Evolutionary conservation across 35 echinoderm and acorn worm genomes (phyloP).

Genomic region (Acanthaster planci): DNA sequence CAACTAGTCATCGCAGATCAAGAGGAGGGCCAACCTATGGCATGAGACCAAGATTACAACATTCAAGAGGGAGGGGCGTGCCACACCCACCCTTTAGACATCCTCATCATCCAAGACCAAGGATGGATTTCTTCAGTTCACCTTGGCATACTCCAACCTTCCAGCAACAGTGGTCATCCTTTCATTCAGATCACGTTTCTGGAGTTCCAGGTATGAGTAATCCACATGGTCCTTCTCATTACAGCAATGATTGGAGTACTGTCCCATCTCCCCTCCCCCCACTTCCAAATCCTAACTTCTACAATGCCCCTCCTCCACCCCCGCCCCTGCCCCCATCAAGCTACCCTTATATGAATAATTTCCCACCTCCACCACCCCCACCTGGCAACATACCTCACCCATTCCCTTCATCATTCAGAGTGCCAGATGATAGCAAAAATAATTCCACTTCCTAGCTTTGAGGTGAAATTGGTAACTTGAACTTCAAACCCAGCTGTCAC

Average conservation of each 20-base stretch:
- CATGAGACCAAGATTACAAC: too few species aligned
- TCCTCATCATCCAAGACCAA: conserved; percentile 6
- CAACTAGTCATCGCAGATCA: not conserved
- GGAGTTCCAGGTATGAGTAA: not conserved
- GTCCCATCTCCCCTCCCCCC: not conserved
- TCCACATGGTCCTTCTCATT: not conserved
- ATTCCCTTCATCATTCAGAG: too few species aligned
- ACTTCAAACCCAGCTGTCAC: too few species aligned
- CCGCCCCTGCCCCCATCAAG: conserved; percentile 31
- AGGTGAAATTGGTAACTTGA: too few species aligned
- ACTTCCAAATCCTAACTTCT: not conserved
- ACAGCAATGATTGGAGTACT: not conserved
- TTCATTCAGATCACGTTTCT: not conserved
- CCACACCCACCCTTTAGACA: conserved; percentile 9
- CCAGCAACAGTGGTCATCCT: not conserved
- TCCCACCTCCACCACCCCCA: too few species aligned
- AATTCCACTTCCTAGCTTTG: not conserved
- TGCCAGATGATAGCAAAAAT: not conserved
- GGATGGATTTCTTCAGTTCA: not conserved
- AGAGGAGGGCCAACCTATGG: not conserved
- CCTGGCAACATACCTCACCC: not conserved
- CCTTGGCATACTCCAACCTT: not conserved
- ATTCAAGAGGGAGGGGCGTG: not conserved
- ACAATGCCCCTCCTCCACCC: conserved; percentile 16
- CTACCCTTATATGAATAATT: not conserved